Evolutionary conservation across 1,140 invertebrate genomes (phyloP).

Genomic region (Pinna nobilis): DNA sequence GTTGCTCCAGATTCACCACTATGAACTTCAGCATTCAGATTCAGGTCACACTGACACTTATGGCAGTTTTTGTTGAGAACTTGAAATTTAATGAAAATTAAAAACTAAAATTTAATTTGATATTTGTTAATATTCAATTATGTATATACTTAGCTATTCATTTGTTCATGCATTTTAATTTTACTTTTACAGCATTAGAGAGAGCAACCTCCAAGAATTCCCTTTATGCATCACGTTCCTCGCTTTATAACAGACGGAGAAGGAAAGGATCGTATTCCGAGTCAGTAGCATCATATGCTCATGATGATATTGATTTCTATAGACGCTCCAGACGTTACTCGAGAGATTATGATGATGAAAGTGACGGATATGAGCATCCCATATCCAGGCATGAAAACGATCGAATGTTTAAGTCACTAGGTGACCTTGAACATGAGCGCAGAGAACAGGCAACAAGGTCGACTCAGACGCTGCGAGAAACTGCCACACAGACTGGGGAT

Average conservation of each 20-base stretch:
- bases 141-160: background rate
- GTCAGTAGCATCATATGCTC: slow-evolving; percentile 56
- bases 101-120: too few species aligned
- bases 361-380: slow-evolving; percentile 49
- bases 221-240: slow-evolving; percentile 67
- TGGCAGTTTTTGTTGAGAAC: too few species aligned
- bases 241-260: slow-evolving; percentile 61
- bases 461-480: slow-evolving; percentile 63
- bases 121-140: too few species aligned
- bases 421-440: slow-evolving; percentile 52
- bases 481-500: slow-evolving; percentile 61
- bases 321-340: slow-evolving; percentile 24
- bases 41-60: too few species aligned
- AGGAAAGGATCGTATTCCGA: slow-evolving; percentile 55
- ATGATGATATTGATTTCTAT: slow-evolving; percentile 61
- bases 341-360: slow-evolving; percentile 41
- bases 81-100: too few species aligned
- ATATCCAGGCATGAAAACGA: slow-evolving; percentile 48
- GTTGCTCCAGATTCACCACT: too few species aligned
- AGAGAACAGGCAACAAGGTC: slow-evolving; percentile 39
- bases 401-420: slow-evolving; percentile 57
- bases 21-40: too few species aligned
- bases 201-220: slow-evolving; percentile 62
- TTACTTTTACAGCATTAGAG: slow-evolving; percentile 52
- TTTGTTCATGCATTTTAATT: background rate